These are phyloP conservation scores for Pyrochroa serraticornis DNA, from an alignment of 2,888 invertebrate genomes.

Conservation along the genomic window DNA sequence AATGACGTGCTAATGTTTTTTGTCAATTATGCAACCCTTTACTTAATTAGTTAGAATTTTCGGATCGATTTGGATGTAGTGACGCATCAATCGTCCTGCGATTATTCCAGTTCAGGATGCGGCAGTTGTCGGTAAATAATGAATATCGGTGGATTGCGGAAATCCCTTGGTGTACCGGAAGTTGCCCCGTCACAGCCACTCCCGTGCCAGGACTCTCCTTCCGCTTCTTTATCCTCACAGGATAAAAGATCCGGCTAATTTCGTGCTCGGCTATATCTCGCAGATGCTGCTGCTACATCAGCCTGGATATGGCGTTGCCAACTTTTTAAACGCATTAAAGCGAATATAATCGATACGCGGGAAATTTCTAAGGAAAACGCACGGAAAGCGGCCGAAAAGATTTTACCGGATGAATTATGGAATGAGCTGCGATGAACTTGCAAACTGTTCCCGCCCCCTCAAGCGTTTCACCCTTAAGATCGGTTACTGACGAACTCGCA, in stretches of 20 bases:
- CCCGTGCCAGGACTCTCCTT: conserved; percentile 44
- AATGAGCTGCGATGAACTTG: not conserved
- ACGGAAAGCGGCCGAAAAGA: not conserved
- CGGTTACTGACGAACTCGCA: too few relatives aligned
- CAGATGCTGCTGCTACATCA: conserved; percentile 18
- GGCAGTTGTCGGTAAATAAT: conserved; percentile 51
- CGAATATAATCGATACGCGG: conserved; percentile 34
- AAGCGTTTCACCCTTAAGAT: too few relatives aligned
- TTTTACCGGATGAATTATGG: not conserved
- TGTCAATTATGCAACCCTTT: not conserved
- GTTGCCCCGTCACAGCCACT: conserved; percentile 53
- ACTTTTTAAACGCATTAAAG: conserved; percentile 33
- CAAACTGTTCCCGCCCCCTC: too few relatives aligned
- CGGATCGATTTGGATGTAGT: not conserved
- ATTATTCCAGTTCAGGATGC: conserved; percentile 10
- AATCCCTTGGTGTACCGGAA: conserved; percentile 54
- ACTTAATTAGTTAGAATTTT: not conserved
- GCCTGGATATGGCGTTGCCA: conserved; percentile 12
- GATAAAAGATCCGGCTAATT: conserved; percentile 49
- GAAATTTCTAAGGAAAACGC: conserved; percentile 29
- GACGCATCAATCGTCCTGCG: not conserved
- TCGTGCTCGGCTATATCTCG: conserved; percentile 28
- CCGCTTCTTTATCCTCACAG: conserved; percentile 51
- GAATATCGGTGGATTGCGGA: conserved; percentile 55
- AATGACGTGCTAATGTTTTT: conserved; percentile 1